Base-by-base conservation (phyloP, 1,140 invertebrate genomes). In the Drosophila subpulchrella region DNA sequence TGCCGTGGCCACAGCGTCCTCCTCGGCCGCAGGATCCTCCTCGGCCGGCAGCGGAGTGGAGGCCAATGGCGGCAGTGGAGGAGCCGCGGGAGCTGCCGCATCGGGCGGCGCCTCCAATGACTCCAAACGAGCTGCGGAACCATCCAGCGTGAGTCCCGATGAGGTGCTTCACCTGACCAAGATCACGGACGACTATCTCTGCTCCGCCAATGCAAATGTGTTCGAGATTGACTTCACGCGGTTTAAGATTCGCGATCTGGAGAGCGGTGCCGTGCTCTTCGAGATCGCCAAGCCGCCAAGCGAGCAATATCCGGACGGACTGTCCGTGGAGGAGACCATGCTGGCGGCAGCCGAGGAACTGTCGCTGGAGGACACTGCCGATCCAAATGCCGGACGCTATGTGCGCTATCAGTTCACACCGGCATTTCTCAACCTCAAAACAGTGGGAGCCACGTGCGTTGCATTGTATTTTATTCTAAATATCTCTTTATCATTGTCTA, bases 211-310 rank as follows among this genome's bases (percentile, higher is more conserved):
- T 85, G 98, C 97, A 24, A 99, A 99, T 93, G 94, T 98, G 57
- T 99, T 98, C 93, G 97, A 99, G 80, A 99, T 99, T 91, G 98
- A 99, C 93, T 99, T 99, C 93, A 98, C 98, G 32, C 94, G 97
- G 75, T 99, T 99, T 93, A 98, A 99, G 94, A 98, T 99, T 71
- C 94, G 98, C 60, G 98, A 99, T 93, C 94, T 99, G 91, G 98
- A 99, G 85, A 97, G 96, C 68, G 97, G 97, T 20, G 96, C 96
- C 7, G 95, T 98, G 42, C 93, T 99, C 24, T 99, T 99, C 94
- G 98, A 99, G 94, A 99, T 99, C 63, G 97, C 97, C 6, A 99
- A 99, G 92, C 98, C 98, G 30, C 94, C 95, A n/a, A 94, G 94
- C 46, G 91, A 92, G 55, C 94, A 94, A 48, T 93, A 82, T 55